These are phyloP conservation scores for Phymorhynchus buccinoides DNA, from an alignment of 1,140 invertebrate genomes.

Conservation along the genomic window DNA sequence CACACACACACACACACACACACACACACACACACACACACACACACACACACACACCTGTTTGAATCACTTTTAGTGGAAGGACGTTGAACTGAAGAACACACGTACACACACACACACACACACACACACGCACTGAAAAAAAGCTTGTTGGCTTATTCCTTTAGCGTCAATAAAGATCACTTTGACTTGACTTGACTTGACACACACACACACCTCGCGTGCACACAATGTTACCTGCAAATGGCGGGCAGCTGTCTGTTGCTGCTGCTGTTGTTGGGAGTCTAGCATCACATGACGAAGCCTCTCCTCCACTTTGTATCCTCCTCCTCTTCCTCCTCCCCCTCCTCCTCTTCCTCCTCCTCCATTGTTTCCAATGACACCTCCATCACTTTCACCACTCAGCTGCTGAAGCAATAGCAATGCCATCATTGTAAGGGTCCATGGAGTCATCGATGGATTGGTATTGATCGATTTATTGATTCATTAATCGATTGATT, in stretches of 20 bases:
- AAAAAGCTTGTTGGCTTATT: too few species aligned
- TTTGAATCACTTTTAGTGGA: too few species aligned
- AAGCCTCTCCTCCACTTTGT: neutral
- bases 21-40: neutral
- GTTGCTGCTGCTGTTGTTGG: neutral
- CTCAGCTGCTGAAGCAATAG: too few species aligned
- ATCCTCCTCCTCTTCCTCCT: neutral
- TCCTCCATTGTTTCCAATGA: neutral
- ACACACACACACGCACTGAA: neutral
- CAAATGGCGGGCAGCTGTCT: neutral
- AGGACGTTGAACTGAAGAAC: too few species aligned
- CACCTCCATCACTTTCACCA: neutral
- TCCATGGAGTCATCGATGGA: too few species aligned
- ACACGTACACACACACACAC: neutral
- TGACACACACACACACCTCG: too few species aligned
- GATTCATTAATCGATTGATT: too few species aligned
- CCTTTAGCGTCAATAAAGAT: too few species aligned
- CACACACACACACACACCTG: constrained; percentile 5
- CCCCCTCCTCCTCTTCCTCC: neutral
- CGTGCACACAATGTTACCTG: too few species aligned
- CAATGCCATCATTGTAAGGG: too few species aligned
- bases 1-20: neutral
- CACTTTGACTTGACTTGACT: too few species aligned
- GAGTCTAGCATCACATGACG: neutral
- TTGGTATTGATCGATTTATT: too few species aligned